Evolutionary conservation across 2,797 vertebrate genomes (phyloP).

Genomic region (Arctocebus calabarensis): DNA sequence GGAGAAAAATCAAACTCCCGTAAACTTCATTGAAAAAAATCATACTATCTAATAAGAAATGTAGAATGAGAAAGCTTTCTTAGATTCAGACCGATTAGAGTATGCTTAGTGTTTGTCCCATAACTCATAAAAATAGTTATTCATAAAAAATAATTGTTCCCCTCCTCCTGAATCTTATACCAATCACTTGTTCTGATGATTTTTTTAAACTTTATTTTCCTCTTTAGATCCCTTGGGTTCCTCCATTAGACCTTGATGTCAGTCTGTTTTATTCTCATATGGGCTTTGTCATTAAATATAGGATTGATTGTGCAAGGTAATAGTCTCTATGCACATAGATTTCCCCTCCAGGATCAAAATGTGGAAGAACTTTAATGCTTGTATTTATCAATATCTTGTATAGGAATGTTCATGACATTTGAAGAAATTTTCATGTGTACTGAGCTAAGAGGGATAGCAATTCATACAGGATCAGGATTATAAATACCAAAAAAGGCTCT

Average conservation of each 20-base stretch:
- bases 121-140: conserved; percentile 60
- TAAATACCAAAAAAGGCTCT: not conserved
- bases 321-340: not conserved
- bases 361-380: not conserved
- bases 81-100: conserved; percentile 69
- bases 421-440: not conserved
- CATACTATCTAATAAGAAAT: conserved; percentile 75
- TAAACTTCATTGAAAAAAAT: conserved; percentile 80
- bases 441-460: not conserved
- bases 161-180: not conserved
- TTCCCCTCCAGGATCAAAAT: not conserved
- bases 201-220: not conserved
- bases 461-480: not conserved
- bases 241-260: not conserved
- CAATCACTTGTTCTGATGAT: not conserved
- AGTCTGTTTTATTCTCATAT: not conserved
- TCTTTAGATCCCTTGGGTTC: not conserved
- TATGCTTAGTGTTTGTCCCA: conserved; percentile 58
- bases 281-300: not conserved
- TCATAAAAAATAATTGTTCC: conserved; percentile 59
- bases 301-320: not conserved
- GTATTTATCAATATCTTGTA: not conserved
- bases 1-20: conserved; percentile 82
- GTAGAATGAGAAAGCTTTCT: conserved; percentile 52
- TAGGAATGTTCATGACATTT: not conserved